Percentiles rank a stretch among this genome's conserved stretches.
Conservation (phyloP, 2,888 invertebrate species). For the Thumatha senex region DNA sequence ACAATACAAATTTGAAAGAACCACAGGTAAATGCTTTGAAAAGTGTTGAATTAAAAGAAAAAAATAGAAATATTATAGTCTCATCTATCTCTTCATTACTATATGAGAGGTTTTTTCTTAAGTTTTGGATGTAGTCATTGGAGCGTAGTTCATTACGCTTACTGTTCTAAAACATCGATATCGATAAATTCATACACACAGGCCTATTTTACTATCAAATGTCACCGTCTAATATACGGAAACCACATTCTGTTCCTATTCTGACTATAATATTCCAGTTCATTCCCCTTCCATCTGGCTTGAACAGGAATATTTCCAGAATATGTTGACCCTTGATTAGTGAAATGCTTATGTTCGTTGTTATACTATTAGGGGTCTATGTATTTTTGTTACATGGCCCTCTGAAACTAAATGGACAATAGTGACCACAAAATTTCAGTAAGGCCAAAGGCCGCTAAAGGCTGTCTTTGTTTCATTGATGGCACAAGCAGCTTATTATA, state of each 20-base stretch:
- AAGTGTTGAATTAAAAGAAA: no score
- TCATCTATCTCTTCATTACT: no score
- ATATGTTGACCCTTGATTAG: slow-evolving; percentile 39
- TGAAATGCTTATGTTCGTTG: slow-evolving; percentile 13
- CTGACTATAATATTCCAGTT: slow-evolving; percentile 65
- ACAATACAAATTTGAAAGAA: no score
- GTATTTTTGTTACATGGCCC: slow-evolving; percentile 35
- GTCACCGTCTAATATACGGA: slow-evolving; percentile 68
- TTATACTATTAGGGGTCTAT: slow-evolving; percentile 35
- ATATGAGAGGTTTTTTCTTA: no score
- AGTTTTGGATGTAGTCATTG: no score
- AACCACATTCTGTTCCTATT: slow-evolving; percentile 74
- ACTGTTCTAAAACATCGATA: slow-evolving; percentile 21
- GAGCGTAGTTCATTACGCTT: neutral
- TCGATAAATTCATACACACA: slow-evolving; percentile 16
- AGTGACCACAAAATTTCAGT: slow-evolving; percentile 56
- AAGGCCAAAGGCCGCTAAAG: slow-evolving; percentile 55
- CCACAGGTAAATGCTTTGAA: no score
- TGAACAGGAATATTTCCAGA: slow-evolving; percentile 48
- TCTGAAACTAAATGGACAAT: slow-evolving; percentile 63
- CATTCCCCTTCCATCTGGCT: slow-evolving; percentile 66
- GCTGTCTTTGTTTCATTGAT: slow-evolving; percentile 59
- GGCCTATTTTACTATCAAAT: slow-evolving; percentile 57
- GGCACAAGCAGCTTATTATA: slow-evolving; percentile 47
- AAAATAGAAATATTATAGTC: no score